phyloP scores from a whole-genome alignment of 2,113 vertebrate species.

The Xiphophorus couchianus region DNA sequence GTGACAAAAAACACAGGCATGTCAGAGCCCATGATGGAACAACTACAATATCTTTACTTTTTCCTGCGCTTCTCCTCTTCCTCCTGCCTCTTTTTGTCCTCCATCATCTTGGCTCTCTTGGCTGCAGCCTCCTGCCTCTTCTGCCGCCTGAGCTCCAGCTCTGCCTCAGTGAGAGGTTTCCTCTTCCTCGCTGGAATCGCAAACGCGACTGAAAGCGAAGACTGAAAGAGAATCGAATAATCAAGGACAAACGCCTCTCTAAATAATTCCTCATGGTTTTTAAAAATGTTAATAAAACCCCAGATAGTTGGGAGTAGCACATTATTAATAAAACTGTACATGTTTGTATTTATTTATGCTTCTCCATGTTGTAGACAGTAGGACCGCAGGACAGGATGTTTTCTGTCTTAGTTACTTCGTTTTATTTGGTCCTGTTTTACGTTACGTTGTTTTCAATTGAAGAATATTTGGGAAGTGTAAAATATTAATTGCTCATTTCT shows the following conservation, averaged over 20 bases:
- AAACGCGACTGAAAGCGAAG: conserved; percentile 66
- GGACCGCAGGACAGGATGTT: background rate
- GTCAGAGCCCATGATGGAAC: background rate
- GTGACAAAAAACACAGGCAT: background rate
- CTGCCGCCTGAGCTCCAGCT: conserved; percentile 80
- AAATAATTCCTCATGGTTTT: background rate
- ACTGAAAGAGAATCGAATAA: conserved; percentile 62
- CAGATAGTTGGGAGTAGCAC: background rate
- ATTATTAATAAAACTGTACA: no score
- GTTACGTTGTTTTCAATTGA: background rate
- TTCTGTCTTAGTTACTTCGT: background rate
- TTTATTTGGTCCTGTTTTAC: background rate
- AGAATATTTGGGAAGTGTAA: background rate
- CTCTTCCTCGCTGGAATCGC: conserved; percentile 76
- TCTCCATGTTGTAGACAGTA: background rate
- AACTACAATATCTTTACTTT: conserved; percentile 76
- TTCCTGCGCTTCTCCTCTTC: conserved; percentile 84
- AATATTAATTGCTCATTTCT: background rate
- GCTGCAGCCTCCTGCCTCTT: conserved; percentile 83
- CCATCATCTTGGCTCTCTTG: conserved; percentile 83
- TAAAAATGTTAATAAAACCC: background rate
- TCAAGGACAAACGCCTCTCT: background rate
- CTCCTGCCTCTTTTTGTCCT: conserved; percentile 80
- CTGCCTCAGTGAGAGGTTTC: conserved; percentile 79
- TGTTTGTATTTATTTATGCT: no score